These are phyloP conservation scores for Whitmania pigra DNA, from an alignment of 1,140 invertebrate genomes.

Conservation along the genomic window DNA sequence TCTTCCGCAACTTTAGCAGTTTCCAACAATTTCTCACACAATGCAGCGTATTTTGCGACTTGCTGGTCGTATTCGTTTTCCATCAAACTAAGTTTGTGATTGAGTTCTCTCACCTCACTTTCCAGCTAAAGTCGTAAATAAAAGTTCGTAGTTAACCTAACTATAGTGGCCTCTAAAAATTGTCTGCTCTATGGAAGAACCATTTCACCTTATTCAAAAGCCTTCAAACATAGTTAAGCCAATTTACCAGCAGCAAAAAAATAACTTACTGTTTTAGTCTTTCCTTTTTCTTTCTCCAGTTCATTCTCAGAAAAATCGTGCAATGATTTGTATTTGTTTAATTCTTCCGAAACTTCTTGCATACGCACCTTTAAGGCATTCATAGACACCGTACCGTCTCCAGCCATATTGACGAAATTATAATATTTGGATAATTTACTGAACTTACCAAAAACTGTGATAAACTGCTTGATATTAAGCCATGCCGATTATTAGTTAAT, in stretches of 20 bases:
- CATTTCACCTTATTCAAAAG: neutral
- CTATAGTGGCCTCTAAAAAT: too few relatives aligned
- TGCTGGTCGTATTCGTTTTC: conserved; percentile 6
- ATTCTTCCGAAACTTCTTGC: conserved; percentile 15
- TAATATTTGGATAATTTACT: too few relatives aligned
- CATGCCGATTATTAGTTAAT: too few relatives aligned
- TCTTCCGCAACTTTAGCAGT: conserved; percentile 2
- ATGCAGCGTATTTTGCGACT: neutral
- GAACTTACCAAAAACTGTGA: too few relatives aligned
- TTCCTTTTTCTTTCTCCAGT: neutral
- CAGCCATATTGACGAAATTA: neutral
- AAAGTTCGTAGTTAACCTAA: neutral
- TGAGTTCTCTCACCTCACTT: conserved; percentile 5
- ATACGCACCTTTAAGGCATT: conserved; percentile 6
- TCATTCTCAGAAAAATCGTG: conserved; percentile 4
- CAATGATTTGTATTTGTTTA: conserved; percentile 10
- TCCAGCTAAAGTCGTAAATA: neutral
- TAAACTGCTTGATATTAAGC: too few relatives aligned
- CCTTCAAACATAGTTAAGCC: neutral
- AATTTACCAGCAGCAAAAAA: neutral
- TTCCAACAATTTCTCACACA: conserved; percentile 3
- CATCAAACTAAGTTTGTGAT: conserved; percentile 11
- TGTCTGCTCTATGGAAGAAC: too few relatives aligned
- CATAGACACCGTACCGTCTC: neutral
- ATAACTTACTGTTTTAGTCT: neutral